These are phyloP conservation scores for Papilio xuthus DNA, from an alignment of 1,140 invertebrate species.

Conservation along the genomic window DNA sequence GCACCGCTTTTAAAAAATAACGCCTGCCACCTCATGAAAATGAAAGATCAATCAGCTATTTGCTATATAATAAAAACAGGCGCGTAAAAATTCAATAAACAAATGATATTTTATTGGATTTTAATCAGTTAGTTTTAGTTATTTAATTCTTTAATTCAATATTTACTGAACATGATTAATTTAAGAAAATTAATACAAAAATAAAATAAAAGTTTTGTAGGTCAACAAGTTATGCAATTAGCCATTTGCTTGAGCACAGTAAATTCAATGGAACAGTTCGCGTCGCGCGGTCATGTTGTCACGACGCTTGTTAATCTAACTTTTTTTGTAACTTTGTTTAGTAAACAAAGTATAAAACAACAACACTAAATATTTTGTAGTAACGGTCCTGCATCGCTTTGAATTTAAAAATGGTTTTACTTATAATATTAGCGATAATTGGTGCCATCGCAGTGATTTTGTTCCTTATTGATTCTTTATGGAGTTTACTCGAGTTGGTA, in stretches of 20 bases:
- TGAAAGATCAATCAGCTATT: no score
- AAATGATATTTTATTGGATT: no score
- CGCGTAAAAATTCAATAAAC: no score
- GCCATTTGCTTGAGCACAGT: conserved; percentile 26
- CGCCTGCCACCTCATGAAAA: no score
- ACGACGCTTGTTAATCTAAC: conserved; percentile 35
- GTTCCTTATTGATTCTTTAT: conserved; percentile 78
- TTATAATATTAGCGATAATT: conserved; percentile 64
- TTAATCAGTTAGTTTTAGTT: no score
- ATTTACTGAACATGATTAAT: background rate
- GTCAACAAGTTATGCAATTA: conserved; percentile 36
- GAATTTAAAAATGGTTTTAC: conserved; percentile 51
- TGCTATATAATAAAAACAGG: no score
- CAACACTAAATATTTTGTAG: background rate
- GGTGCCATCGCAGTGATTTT: conserved; percentile 71
- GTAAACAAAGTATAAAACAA: conserved; percentile 14
- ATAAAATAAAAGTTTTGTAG: conserved; percentile 34
- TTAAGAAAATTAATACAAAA: background rate
- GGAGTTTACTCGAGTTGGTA: conserved; percentile 77
- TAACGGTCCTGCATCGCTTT: conserved; percentile 5
- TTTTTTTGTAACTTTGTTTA: conserved; percentile 20
- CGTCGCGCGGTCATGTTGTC: conserved; percentile 42
- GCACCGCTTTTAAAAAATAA: no score
- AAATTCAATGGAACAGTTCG: conserved; percentile 33
- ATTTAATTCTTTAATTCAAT: background rate